phyloP scores from a whole-genome alignment of 2,797 vertebrate genomes.

The Intellagama lesueurii region DNA sequence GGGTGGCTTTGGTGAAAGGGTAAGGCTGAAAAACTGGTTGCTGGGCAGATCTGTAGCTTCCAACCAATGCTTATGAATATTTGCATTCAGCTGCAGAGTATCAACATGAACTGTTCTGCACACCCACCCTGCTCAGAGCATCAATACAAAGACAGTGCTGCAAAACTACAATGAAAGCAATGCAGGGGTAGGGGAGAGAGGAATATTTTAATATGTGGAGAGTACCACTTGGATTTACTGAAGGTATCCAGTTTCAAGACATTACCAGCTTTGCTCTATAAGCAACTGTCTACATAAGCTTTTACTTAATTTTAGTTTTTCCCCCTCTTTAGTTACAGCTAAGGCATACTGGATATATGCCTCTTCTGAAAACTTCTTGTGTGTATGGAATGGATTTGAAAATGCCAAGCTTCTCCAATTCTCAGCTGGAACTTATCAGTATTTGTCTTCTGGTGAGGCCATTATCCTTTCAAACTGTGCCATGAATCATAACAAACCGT shows the following conservation, averaged over 20 bases:
- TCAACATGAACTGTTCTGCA: conserved; percentile 31
- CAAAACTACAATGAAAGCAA: conserved; percentile 54
- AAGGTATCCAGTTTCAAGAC: conserved; percentile 59
- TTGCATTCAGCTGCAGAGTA: conserved; percentile 53
- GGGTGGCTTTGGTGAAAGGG: conserved; percentile 25
- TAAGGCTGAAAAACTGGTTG: conserved; percentile 40
- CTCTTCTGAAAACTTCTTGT: conserved; percentile 66
- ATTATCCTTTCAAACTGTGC: background rate
- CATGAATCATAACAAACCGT: conserved; percentile 5
- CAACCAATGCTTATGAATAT: conserved; percentile 54
- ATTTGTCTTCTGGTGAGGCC: conserved; percentile 37
- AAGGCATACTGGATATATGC: conserved; percentile 45
- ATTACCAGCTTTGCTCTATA: conserved; percentile 56
- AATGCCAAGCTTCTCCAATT: conserved; percentile 47
- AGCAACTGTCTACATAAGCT: conserved; percentile 59
- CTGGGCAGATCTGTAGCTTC: conserved; percentile 46
- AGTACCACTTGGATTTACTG: conserved; percentile 61
- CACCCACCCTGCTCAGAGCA: conserved; percentile 46
- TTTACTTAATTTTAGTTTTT: conserved; percentile 64
- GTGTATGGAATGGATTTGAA: conserved; percentile 52
- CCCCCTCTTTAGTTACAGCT: conserved; percentile 49
- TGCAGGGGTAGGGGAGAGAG: background rate
- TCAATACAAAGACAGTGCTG: conserved; percentile 46
- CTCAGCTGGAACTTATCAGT: conserved; percentile 39
- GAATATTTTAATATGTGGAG: conserved; percentile 62